A percentile compares a stretch with the other conserved stretches of the same genome.
These are phyloP conservation scores for Polydrusus tereticollis DNA, from an alignment of 2,888 invertebrate species.

Conservation along the genomic window DNA sequence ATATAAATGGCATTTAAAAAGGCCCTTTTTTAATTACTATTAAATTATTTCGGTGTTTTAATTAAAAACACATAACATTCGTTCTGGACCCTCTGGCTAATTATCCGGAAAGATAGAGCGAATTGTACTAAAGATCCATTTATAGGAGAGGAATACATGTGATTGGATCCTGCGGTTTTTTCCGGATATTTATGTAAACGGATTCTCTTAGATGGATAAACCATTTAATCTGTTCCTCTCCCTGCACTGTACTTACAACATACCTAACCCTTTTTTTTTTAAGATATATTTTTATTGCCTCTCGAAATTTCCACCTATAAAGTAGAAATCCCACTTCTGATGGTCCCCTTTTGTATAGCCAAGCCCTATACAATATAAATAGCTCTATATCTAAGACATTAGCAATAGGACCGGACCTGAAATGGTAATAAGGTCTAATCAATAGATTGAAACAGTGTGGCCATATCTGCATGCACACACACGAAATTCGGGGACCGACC, in stretches of 20 bases:
- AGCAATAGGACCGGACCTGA: conserved; percentile 45
- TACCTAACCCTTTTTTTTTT: not conserved
- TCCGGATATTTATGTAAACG: conserved; percentile 14
- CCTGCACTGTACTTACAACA: not conserved
- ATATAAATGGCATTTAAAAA: conserved; percentile 51
- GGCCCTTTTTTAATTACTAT: conserved; percentile 54
- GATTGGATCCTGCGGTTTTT: conserved; percentile 18
- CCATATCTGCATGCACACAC: conserved; percentile 64
- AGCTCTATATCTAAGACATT: conserved; percentile 12
- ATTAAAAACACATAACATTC: conserved; percentile 58
- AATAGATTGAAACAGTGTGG: conserved; percentile 63
- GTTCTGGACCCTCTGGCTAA: conserved; percentile 25
- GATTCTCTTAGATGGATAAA: conserved; percentile 3
- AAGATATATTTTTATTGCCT: not conserved
- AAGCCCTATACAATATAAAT: not conserved
- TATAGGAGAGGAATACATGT: conserved; percentile 16
- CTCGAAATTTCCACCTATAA: too few relatives aligned
- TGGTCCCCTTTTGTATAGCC: too few relatives aligned
- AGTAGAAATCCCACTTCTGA: not conserved
- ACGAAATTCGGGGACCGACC: conserved; percentile 47
- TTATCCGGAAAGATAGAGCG: conserved; percentile 35
- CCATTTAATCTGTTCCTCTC: not conserved
- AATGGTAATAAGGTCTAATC: conserved; percentile 59
- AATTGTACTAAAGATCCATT: conserved; percentile 11
- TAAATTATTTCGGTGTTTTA: conserved; percentile 58